Evolutionary conservation across 2,113 vertebrate genomes (phyloP).

Genomic region (Phainopepla nitens): DNA sequence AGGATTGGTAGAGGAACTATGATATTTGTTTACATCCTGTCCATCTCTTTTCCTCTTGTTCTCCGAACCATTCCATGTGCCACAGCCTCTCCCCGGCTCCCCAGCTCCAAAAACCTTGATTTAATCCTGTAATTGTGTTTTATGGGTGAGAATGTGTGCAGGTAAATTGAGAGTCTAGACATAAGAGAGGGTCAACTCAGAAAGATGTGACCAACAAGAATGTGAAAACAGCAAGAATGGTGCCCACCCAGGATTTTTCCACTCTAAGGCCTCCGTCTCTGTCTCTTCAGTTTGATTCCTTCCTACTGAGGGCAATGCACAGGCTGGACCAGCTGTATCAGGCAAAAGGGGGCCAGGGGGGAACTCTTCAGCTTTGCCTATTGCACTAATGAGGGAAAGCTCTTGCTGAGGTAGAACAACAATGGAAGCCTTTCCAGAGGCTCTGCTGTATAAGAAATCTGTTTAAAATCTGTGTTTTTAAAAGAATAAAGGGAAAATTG

Average conservation of each 20-base stretch:
- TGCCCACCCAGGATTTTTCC: not conserved
- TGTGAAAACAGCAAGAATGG: not conserved
- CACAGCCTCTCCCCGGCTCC: rapidly evolving
- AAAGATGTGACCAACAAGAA: not conserved
- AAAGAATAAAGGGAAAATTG: not conserved
- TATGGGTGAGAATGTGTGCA: not conserved
- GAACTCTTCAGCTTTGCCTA: not conserved
- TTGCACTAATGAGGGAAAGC: not conserved
- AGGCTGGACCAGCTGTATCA: not conserved
- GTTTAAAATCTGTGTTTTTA: not conserved
- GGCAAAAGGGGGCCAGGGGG: not conserved
- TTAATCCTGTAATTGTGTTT: not conserved
- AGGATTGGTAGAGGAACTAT: not conserved
- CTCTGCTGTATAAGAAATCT: not conserved
- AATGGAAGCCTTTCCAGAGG: not conserved
- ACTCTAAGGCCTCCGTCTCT: not conserved
- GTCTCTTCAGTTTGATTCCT: conserved; percentile 50
- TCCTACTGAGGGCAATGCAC: not conserved
- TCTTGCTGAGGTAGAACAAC: not conserved
- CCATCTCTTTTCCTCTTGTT: not conserved
- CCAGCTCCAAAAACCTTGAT: not conserved
- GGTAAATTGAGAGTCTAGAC: not conserved
- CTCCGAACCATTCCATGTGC: not conserved
- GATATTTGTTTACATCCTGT: not conserved
- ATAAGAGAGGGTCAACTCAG: not conserved